These are phyloP conservation scores for Vanessa tameamea DNA, from an alignment of 1,140 invertebrate genomes.

Conservation along the genomic window DNA sequence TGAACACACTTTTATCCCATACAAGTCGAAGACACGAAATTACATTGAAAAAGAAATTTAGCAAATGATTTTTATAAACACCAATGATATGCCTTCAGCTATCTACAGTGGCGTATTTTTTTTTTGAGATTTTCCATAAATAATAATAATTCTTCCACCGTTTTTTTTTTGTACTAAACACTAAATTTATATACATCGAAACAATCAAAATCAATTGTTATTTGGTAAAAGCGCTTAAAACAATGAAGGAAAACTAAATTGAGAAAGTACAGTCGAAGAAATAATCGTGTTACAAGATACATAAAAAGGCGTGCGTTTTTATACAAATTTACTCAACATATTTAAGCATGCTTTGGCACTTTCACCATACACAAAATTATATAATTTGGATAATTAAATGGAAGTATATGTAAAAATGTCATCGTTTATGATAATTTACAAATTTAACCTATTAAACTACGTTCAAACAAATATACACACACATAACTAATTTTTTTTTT, in stretches of 20 bases:
- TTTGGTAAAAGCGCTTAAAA: conserved; percentile 75
- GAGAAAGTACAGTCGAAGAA: conserved; percentile 27
- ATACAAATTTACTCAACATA: conserved; percentile 35
- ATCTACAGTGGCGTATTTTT: conserved; percentile 24
- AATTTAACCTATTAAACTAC: conserved; percentile 71
- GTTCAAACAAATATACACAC: conserved; percentile 76
- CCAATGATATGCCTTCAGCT: conserved; percentile 43
- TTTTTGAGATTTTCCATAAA: conserved; percentile 51
- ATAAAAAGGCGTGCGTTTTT: conserved; percentile 22
- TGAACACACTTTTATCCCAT: conserved; percentile 37
- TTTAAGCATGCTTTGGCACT: conserved; percentile 70
- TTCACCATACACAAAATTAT: conserved; percentile 58
- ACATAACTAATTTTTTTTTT: conserved; percentile 38
- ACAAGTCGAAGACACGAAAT: conserved; percentile 35
- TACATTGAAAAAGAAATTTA: conserved; percentile 28
- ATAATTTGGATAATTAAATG: conserved; percentile 48
- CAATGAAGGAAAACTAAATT: conserved; percentile 40
- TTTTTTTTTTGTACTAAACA: conserved; percentile 72
- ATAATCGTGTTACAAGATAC: conserved; percentile 10
- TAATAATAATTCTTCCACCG: conserved; percentile 69
- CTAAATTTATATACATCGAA: conserved; percentile 71
- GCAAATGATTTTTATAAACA: conserved; percentile 32
- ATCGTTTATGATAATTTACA: conserved; percentile 63
- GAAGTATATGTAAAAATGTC: conserved; percentile 50
- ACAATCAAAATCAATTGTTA: conserved; percentile 54